Base-by-base conservation (phyloP, 2,888 invertebrate genomes). In the Syrista parreyssii region DNA sequence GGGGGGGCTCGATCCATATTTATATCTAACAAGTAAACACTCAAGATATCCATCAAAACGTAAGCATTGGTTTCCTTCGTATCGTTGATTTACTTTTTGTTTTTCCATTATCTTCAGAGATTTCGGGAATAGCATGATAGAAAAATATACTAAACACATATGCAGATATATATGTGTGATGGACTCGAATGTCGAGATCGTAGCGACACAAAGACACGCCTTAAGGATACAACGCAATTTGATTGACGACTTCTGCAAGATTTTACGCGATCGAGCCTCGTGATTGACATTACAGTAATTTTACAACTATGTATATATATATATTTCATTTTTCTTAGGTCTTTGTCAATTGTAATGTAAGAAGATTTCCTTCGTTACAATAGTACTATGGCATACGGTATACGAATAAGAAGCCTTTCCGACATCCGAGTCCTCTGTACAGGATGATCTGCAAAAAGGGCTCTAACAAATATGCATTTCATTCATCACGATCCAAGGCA, bases 61-160 rank as follows among this genome's bases (percentile, higher is more conserved):
- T 55, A 55, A 55, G 55, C 55, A 55, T 55, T 55, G 55, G 23
- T 23, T 55, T 55, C 2, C 55, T 76, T 75, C 75, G 80, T 78
- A 33, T 33, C 74, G 36, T 78, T 78, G 77, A 76, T 80, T 75
- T 23, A 12, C 23, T 74, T 74, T 35, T 23, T n/a, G 31, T 11
- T 35, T 74, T 33, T 33, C 15, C 4, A 31, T 32, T 34, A 11
- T 35, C 11, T 34, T n/a, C 35, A 11, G 35, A 74, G 74, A 32
- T 68, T 75, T 72, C 55, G 23, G 55, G 55, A 55, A 55, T 1
- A 55, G 55, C 55, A 9, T 55, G 55, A 55, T 86, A 87, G 83
- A 87, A 87, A 84, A 87, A 87, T 88, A 88, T 84, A 84, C 84
- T 83, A 83, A 87, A 84, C 80, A 84, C 84, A 79, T 83, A 84